Evolutionary conservation across 1,140 invertebrate genomes (phyloP).

Genomic region (Trichonephila inaurata): DNA sequence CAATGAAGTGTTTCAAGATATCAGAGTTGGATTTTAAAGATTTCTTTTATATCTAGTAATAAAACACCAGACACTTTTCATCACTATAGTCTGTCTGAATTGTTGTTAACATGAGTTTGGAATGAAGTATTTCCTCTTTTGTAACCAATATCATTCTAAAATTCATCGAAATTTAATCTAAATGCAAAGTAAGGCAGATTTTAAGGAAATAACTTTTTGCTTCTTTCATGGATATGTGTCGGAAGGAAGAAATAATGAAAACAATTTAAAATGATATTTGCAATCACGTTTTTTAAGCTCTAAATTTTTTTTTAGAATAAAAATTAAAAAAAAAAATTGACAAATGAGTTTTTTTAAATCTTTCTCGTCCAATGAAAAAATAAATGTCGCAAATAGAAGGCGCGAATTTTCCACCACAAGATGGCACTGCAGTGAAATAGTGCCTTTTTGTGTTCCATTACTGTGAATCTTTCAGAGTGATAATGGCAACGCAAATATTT

Average conservation of each 20-base stretch:
- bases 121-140: background rate
- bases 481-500: background rate
- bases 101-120: background rate
- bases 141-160: background rate
- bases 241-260: background rate
- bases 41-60: too few species aligned
- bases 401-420: background rate
- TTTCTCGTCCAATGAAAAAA: background rate
- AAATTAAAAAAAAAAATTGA: background rate
- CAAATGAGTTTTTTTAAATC: background rate
- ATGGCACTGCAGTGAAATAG: background rate
- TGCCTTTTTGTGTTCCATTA: background rate
- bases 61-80: too few species aligned
- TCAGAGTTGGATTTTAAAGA: too few species aligned
- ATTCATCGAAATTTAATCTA: background rate
- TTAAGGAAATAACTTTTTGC: background rate
- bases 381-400: background rate
- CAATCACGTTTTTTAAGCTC: background rate
- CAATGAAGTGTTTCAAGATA: too few species aligned
- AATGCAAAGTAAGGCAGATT: background rate
- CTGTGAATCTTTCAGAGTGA: background rate
- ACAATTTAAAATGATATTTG: background rate
- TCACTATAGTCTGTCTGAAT: too few species aligned
- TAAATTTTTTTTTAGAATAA: background rate
- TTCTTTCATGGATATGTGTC: accelerated